Percentiles rank a stretch among this genome's conserved stretches.
These are phyloP conservation scores for Chanos chanos DNA, from an alignment of 2,797 vertebrate genomes.

Conservation along the genomic window DNA sequence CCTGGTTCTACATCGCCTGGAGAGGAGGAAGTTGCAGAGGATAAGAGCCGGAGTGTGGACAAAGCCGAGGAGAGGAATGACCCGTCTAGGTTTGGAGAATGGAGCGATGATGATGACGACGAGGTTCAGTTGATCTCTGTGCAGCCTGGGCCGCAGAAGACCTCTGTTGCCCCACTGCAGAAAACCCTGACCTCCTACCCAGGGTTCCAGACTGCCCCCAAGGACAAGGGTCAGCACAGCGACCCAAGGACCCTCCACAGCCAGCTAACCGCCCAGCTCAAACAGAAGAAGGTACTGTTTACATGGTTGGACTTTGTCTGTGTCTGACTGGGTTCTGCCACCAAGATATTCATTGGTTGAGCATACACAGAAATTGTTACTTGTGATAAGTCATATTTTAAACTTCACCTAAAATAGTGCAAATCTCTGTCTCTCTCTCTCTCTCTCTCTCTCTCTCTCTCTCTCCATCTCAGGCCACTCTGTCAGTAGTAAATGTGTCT, in stretches of 20 bases:
- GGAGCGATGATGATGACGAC: slow-evolving; percentile 38
- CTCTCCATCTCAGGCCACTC: slow-evolving; percentile 65
- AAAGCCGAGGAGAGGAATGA: not conserved
- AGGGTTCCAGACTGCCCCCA: slow-evolving; percentile 55
- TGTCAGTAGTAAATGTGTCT: slow-evolving; percentile 80
- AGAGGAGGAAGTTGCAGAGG: slow-evolving; percentile 4
- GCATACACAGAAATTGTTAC: not conserved
- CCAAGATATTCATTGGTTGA: not conserved
- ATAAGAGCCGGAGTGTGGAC: not conserved
- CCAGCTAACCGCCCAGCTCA: slow-evolving; percentile 75
- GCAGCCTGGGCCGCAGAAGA: slow-evolving; percentile 52
- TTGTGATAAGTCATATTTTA: not conserved
- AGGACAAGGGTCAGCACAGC: slow-evolving; percentile 26
- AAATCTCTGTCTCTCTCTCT: not conserved
- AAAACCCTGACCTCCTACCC: slow-evolving; percentile 63
- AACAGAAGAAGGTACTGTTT: slow-evolving; percentile 83
- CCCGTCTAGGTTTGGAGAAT: slow-evolving; percentile 15
- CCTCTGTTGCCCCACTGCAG: slow-evolving; percentile 52
- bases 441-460: not conserved
- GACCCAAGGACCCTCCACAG: slow-evolving; percentile 58
- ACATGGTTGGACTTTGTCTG: not conserved
- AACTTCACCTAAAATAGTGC: not conserved
- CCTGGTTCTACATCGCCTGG: slow-evolving; percentile 2
- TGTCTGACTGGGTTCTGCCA: not conserved
- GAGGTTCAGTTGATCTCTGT: slow-evolving; percentile 60